Percentiles rank a stretch among this genome's conserved stretches.
Evolutionary conservation across 2,113 vertebrate species (phyloP).

Genomic region (Panthera tigris): DNA sequence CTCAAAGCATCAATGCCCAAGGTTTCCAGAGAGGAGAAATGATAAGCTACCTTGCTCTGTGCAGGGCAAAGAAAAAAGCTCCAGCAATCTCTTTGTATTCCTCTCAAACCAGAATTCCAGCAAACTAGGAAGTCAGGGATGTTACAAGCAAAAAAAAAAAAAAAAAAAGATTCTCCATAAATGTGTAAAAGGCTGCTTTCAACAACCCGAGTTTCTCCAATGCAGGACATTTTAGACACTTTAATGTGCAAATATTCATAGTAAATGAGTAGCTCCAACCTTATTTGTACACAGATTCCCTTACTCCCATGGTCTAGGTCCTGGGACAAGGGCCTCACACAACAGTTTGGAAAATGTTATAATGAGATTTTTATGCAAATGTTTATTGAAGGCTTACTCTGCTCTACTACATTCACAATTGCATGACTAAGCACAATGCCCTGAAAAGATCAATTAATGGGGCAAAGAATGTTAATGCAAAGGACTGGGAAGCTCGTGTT

Average conservation of each 20-base stretch:
- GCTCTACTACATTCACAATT: not conserved
- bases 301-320: not conserved
- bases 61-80: not conserved
- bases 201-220: not conserved
- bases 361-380: constrained; percentile 23
- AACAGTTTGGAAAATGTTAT: not conserved
- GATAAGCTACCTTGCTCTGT: not conserved
- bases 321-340: not conserved
- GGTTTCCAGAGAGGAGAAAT: not conserved
- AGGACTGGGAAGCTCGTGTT: not conserved
- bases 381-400: not conserved
- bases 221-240: not conserved
- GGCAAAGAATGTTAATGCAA: not conserved
- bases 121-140: not conserved
- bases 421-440: not conserved
- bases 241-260: not conserved
- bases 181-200: not conserved
- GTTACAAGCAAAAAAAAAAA: not conserved
- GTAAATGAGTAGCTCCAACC: not conserved
- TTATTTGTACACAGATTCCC: not conserved
- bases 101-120: not conserved
- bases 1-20: no score
- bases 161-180: not conserved
- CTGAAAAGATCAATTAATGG: not conserved
- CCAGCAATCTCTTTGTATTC: not conserved